Evolutionary conservation across 1,140 invertebrate species (phyloP), one percentile per base, ranked within the genome.

Genomic region (Yoshiicerus persimilis): DNA sequence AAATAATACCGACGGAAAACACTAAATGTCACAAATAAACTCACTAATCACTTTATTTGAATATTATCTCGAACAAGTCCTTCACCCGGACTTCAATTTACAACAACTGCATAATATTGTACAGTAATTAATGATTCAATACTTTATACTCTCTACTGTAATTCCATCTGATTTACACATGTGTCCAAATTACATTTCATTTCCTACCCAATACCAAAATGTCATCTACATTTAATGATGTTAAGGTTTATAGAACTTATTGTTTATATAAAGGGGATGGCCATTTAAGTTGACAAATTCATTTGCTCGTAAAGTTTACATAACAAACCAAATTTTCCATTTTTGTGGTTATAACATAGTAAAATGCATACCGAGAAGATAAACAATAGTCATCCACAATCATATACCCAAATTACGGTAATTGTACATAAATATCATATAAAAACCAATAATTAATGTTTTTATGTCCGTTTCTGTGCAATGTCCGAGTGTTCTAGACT

Each of bases 61-160:
- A 80, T 80, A 80, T 80, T 80, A 80, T 80, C 75, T 80, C 34
- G 32, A 80, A 56, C 64, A 36, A 80, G 75, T 80, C 75, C 75
- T 80, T 80, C 75, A 80, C 75, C 75, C 34, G 75, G 75, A 36
- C 75, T 16, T 36, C n/a, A 80, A 13, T 3, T n/a, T n/a, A n/a
- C 20, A 80, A n/a, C 32, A 80, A 36, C 38, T n/a, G 27, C 64
- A 70, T 30, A 27, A 30, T 30, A 64, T 23, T 64, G 13, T 27
- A 70, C 23, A 56, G 47, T 70, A 70, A 70, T 70, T 70, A 70
- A 70, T 27, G 1, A 70, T 70, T 70, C 27, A 32, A 6, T 70
- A 27, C 25, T 30, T 30, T 30, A 25, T 13, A 70, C 30, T 32
- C 10, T 30, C 25, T 16, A 20, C 41, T 20, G 9, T 20, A 47